Percentiles rank a stretch among this genome's conserved stretches.
These are phyloP conservation scores for Drosophila nannoptera DNA, from an alignment of 1,140 invertebrate species.

Conservation along the genomic window DNA sequence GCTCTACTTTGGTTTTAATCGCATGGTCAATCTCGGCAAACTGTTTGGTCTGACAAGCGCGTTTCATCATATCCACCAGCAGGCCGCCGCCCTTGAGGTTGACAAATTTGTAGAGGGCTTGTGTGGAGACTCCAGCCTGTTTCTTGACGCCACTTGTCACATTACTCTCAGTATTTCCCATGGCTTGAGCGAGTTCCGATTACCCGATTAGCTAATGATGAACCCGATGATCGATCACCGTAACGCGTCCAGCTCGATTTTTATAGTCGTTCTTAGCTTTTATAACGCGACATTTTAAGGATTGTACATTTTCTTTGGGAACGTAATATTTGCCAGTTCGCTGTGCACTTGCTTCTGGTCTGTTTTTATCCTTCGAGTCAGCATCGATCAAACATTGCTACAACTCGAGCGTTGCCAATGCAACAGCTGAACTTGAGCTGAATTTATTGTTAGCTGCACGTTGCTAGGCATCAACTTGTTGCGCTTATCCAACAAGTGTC, in stretches of 20 bases:
- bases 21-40: conserved; percentile 93
- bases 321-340: conserved; percentile 13
- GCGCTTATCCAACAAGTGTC: conserved; percentile 65
- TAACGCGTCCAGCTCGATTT: neutral
- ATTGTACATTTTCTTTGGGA: conserved; percentile 10
- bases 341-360: conserved; percentile 39
- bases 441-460: conserved; percentile 54
- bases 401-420: conserved; percentile 60
- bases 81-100: conserved; percentile 95
- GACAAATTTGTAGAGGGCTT: conserved; percentile 90
- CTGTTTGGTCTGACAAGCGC: conserved; percentile 92
- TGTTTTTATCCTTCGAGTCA: conserved; percentile 52
- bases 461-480: conserved; percentile 67
- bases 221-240: conserved; percentile 1
- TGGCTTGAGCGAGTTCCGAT: conserved; percentile 66
- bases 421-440: conserved; percentile 74
- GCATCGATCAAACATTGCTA: conserved; percentile 64
- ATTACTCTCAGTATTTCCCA: conserved; percentile 96
- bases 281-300: conserved; percentile 62
- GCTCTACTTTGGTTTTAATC: conserved; percentile 92
- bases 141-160: conserved; percentile 95
- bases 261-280: conserved; percentile 36
- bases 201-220: neutral
- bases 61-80: conserved; percentile 95
- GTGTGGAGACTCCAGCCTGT: conserved; percentile 90